phyloP scores from a whole-genome alignment of 2,113 vertebrate species.

The Anoura caudifer region DNA sequence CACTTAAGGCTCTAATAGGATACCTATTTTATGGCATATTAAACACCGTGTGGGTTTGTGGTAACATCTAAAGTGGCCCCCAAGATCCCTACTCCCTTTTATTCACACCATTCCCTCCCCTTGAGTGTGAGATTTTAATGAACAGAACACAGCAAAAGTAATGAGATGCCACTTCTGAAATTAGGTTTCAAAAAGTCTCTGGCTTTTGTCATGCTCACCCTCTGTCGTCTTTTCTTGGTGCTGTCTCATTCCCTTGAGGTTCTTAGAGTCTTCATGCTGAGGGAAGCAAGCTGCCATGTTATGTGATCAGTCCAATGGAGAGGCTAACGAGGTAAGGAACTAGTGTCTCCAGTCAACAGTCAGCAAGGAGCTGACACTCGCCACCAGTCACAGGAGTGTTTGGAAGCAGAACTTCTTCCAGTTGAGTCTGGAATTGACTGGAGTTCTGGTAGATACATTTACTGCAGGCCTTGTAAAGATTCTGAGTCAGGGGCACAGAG shows the following conservation, averaged over 20 bases:
- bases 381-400: background rate
- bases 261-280: background rate
- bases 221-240: background rate
- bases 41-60: background rate
- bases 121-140: background rate
- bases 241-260: background rate
- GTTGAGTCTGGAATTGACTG: background rate
- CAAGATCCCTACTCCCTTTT: background rate
- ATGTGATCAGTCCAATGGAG: background rate
- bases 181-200: background rate
- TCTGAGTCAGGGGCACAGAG: background rate
- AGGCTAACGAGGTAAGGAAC: background rate
- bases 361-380: background rate
- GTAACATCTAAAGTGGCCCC: background rate
- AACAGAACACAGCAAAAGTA: background rate
- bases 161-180: background rate
- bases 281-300: background rate
- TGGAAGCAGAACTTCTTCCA: background rate
- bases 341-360: background rate
- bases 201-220: background rate
- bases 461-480: background rate
- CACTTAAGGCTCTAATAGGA: background rate
- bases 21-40: background rate
- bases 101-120: background rate
- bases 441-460: background rate